phyloP scores from a whole-genome alignment of 64 coral and sea anemone genomes.

The Orbicella faveolata region DNA sequence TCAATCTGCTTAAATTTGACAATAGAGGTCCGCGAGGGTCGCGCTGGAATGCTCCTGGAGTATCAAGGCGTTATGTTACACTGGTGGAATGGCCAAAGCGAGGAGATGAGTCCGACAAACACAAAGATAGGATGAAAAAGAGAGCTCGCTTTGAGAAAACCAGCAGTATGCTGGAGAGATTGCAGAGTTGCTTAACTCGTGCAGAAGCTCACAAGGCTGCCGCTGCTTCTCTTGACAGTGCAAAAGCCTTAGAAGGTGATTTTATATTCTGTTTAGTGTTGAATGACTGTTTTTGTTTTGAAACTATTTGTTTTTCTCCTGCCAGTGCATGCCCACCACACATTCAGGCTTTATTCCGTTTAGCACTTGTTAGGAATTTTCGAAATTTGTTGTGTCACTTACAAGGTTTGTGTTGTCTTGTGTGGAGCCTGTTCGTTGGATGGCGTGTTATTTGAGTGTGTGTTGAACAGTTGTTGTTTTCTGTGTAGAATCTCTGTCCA shows the following conservation, averaged over 20 bases:
- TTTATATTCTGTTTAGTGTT: neutral
- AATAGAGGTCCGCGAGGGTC: conserved; percentile 32
- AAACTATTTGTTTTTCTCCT: no score
- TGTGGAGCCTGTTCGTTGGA: no score
- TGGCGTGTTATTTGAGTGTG: neutral
- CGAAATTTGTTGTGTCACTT: no score
- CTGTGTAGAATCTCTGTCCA: conserved; percentile 13
- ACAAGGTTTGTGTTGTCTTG: no score
- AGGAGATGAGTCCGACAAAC: conserved; percentile 39
- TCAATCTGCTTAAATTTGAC: conserved; percentile 54
- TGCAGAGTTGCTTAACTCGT: conserved; percentile 65
- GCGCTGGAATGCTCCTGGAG: conserved; percentile 52
- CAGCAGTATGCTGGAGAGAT: conserved; percentile 61
- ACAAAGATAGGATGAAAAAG: conserved; percentile 20
- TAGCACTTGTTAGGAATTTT: no score
- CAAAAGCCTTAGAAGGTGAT: conserved; percentile 59
- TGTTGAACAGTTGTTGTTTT: neutral
- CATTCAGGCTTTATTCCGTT: no score
- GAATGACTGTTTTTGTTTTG: no score
- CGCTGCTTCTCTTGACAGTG: conserved; percentile 46
- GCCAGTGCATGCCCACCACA: no score
- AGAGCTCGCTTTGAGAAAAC: conserved; percentile 47
- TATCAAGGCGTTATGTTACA: conserved; percentile 41
- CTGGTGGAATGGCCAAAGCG: conserved; percentile 47
- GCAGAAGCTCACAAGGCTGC: conserved; percentile 59